Base-by-base conservation (phyloP, 2,797 vertebrate species). In the Paratrypauchen microcephalus region DNA sequence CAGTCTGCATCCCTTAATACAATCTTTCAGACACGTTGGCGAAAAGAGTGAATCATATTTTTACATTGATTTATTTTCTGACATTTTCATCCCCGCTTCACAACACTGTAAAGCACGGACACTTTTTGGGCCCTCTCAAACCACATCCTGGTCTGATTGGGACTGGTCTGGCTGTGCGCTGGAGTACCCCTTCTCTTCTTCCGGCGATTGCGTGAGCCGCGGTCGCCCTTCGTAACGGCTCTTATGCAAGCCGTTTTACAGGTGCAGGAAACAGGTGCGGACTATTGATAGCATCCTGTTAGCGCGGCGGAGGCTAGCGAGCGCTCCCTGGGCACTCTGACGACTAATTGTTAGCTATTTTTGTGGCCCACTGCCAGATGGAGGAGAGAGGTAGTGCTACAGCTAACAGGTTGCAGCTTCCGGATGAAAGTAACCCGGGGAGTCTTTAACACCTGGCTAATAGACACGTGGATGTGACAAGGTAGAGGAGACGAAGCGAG, bases 191-290 rank as follows among this genome's bases (percentile, higher is more conserved):
- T 2, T 2, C 28, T 89, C 85, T 91, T 89, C 85, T 91, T 91
- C 89, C 89, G 88, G 90, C 90, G 89, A 90, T 87, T 90, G 88
- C 89, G 87, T 88, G 86, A 89, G 88, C 86, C 88, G 13, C 79
- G 83, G 88, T 88, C 76, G 67, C 83, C 77, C 83, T 84, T 86
- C 68, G 58, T 87, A 83, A 81, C 86, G 85, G 81, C 84, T 87
- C 89, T 92, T 90, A 91, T 90, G 94, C 91, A 87, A 93, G 55
- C 89, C 90, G 87, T 87, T 45, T 76, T 87, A 90, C 92, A 93
- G 92, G 91, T 93, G 92, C 91, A 91, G 94, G 94, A 96, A 97
- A 93, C 95, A 95, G 95, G 95, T 96, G 95, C 87, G 92, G 90
- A 79, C 95, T 94, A 95, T 95, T 96, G 93, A 96, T 92, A 83